Evolutionary conservation across 92 coral and sea anemone species (phyloP).

Genomic region (Scolanthus callimorphus): DNA sequence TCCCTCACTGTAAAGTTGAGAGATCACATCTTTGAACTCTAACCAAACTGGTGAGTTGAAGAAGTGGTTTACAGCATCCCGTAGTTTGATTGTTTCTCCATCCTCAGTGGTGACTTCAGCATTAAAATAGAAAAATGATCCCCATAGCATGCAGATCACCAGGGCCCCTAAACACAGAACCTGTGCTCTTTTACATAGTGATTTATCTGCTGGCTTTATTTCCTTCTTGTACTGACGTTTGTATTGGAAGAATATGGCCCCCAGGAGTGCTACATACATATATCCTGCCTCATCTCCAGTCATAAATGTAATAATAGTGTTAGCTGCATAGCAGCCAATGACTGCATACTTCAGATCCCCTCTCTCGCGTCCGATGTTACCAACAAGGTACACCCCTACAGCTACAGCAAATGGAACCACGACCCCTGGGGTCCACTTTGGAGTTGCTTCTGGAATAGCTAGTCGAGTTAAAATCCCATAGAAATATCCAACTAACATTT

Average conservation of each 20-base stretch:
- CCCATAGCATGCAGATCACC: slow-evolving; percentile 75
- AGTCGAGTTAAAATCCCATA: slow-evolving; percentile 88
- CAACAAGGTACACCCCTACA: slow-evolving; percentile 90
- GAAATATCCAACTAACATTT: slow-evolving; percentile 94
- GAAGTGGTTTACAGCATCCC: slow-evolving; percentile 95
- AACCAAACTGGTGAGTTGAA: slow-evolving; percentile 97
- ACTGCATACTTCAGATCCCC: slow-evolving; percentile 89
- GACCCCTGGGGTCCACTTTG: slow-evolving; percentile 68
- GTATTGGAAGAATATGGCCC: slow-evolving; percentile 77
- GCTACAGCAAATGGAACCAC: slow-evolving; percentile 94
- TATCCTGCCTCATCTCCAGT: slow-evolving; percentile 84
- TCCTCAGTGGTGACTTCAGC: slow-evolving; percentile 96
- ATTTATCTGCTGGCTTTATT: slow-evolving; percentile 34
- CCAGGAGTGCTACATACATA: slow-evolving; percentile 90
- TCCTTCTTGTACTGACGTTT: slow-evolving; percentile 68
- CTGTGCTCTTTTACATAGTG: slow-evolving; percentile 78
- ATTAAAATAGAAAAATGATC: slow-evolving; percentile 91
- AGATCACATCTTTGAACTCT: slow-evolving; percentile 88
- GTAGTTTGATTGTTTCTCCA: slow-evolving; percentile 91
- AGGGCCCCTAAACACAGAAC: slow-evolving; percentile 68
- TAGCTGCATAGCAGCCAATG: slow-evolving; percentile 56
- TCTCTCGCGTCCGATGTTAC: slow-evolving; percentile 91
- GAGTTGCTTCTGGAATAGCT: slow-evolving; percentile 83
- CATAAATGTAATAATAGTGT: slow-evolving; percentile 57
- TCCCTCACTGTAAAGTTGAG: slow-evolving; percentile 83